Percentiles rank a stretch among this genome's conserved stretches.
phyloP scores from a whole-genome alignment of 2,113 vertebrate genomes.

The Cynoglossus semilaevis region DNA sequence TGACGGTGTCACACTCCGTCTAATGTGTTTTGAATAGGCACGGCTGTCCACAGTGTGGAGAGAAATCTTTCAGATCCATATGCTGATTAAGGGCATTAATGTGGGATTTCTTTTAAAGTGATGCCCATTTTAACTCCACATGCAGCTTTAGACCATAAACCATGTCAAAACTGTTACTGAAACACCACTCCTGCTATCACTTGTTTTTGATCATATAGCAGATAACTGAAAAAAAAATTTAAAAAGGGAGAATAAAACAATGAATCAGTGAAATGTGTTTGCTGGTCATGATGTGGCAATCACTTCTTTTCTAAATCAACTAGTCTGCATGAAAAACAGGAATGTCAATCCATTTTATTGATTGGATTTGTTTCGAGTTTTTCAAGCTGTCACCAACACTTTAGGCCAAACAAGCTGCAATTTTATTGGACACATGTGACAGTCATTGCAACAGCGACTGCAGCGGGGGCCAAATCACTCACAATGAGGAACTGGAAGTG shows the following conservation, averaged over 20 bases:
- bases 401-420: conserved; percentile 16
- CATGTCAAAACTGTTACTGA: neutral
- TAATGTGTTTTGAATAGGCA: conserved; percentile 73
- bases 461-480: conserved; percentile 46
- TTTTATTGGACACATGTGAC: conserved; percentile 42
- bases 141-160: conserved; percentile 3
- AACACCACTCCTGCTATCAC: neutral
- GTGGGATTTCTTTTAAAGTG: conserved; percentile 41
- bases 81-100: conserved; percentile 67
- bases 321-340: neutral
- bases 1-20: conserved; percentile 71
- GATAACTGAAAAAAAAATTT: neutral
- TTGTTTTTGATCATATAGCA: neutral
- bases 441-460: conserved; percentile 45
- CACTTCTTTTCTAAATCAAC: neutral
- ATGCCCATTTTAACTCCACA: conserved; percentile 14
- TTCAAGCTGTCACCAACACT: conserved; percentile 1
- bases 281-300: neutral
- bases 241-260: neutral
- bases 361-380: neutral
- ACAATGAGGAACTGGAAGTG: conserved; percentile 53
- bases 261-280: neutral
- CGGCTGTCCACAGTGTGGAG: conserved; percentile 59
- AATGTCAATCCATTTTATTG: neutral
- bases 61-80: conserved; percentile 65